Conservation (phyloP, 1,140 invertebrate species). For the Lamellibrachia luymesi region DNA sequence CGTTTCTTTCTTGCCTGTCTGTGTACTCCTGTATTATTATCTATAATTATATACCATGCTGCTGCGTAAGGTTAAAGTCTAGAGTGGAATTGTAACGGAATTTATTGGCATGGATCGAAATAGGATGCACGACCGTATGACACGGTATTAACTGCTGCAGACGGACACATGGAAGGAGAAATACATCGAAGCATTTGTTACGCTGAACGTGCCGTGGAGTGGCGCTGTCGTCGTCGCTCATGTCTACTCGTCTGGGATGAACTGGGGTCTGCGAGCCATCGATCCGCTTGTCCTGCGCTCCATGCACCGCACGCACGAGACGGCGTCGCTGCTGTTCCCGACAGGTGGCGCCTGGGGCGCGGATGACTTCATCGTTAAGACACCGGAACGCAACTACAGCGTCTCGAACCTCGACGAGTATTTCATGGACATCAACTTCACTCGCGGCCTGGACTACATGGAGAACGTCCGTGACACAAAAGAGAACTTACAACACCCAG, state of each 20-base stretch:
- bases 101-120: slow-evolving; percentile 48
- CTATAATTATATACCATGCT: background rate
- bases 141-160: slow-evolving; percentile 47
- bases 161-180: slow-evolving; percentile 87
- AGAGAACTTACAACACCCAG: slow-evolving; percentile 72
- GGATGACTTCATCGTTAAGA: slow-evolving; percentile 75
- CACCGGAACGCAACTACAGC: slow-evolving; percentile 76
- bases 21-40: too few relatives aligned
- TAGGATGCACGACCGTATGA: background rate
- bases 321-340: slow-evolving; percentile 85
- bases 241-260: slow-evolving; percentile 89
- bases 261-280: slow-evolving; percentile 74
- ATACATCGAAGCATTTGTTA: slow-evolving; percentile 79
- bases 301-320: slow-evolving; percentile 86
- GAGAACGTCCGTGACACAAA: slow-evolving; percentile 70
- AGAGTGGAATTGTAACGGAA: background rate
- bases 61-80: background rate
- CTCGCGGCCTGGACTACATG: slow-evolving; percentile 82
- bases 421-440: slow-evolving; percentile 75
- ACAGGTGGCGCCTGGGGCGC: slow-evolving; percentile 79
- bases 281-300: slow-evolving; percentile 72
- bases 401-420: slow-evolving; percentile 75
- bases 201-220: slow-evolving; percentile 87
- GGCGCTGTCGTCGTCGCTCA: slow-evolving; percentile 88
- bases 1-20: too few relatives aligned